phyloP scores from a whole-genome alignment of 2,888 invertebrate genomes.

The Drosophila demipolita region DNA sequence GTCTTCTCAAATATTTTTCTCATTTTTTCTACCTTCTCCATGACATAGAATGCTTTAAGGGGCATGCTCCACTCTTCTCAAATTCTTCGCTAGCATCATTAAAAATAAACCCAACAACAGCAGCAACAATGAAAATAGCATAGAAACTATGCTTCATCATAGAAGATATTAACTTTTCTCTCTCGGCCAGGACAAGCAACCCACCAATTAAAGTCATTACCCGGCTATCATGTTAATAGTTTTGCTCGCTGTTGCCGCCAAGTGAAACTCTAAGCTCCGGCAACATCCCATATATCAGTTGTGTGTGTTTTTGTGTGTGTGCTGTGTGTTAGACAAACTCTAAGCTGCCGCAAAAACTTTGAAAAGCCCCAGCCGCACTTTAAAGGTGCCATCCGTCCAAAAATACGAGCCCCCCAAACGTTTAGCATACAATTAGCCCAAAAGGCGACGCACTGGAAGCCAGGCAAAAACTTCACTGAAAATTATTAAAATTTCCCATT shows the following conservation, averaged over 20 bases:
- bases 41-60: neutral
- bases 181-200: constrained; percentile 26
- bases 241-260: constrained; percentile 20
- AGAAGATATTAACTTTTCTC: constrained; percentile 47
- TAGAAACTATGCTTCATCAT: constrained; percentile 40
- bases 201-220: constrained; percentile 77
- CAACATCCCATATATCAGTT: constrained; percentile 59
- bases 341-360: constrained; percentile 75
- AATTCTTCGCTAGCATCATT: constrained; percentile 12
- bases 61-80: neutral
- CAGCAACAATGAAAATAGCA: constrained; percentile 13
- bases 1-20: neutral
- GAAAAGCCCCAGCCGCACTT: constrained; percentile 33
- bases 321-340: constrained; percentile 40
- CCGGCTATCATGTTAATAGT: constrained; percentile 74
- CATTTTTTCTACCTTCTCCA: neutral
- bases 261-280: constrained; percentile 36
- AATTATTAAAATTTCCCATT: constrained; percentile 77
- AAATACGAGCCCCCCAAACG: constrained; percentile 56
- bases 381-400: constrained; percentile 27
- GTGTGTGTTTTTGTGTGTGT: constrained; percentile 15
- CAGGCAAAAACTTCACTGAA: constrained; percentile 75
- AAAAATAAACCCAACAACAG: constrained; percentile 27
- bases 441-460: constrained; percentile 59
- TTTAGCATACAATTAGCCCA: constrained; percentile 83